Conservation (phyloP, 2,113 vertebrate species). For the Microcebus ravelobensis region DNA sequence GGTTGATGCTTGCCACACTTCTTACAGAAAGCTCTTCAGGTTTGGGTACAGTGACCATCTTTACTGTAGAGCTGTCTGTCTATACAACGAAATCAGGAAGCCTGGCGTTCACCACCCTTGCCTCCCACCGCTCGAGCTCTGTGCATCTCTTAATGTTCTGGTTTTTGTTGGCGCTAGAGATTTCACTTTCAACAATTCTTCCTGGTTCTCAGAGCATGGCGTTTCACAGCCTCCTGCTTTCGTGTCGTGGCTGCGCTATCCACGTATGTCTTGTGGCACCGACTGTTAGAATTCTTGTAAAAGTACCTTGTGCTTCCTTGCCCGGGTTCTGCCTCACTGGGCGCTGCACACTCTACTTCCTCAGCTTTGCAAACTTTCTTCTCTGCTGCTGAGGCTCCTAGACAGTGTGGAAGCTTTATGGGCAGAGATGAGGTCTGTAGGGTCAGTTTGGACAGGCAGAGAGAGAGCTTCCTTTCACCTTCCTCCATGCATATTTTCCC, state of each 20-base stretch:
- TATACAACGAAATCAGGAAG: no score
- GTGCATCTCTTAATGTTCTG: not conserved
- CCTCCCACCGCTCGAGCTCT: not conserved
- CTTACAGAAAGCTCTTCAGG: no score
- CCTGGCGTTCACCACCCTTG: no score
- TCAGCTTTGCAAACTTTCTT: not conserved
- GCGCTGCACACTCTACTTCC: no score
- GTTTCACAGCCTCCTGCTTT: not conserved
- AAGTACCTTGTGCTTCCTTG: not conserved
- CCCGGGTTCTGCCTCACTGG: not conserved
- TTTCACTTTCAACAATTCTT: not conserved
- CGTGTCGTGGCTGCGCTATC: accelerated
- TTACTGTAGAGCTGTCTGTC: no score
- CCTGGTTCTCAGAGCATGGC: no score
- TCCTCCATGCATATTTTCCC: accelerated
- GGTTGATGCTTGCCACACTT: no score
- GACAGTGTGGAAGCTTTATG: not conserved
- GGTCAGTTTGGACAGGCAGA: not conserved
- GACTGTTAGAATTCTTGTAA: not conserved
- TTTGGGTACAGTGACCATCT: no score
- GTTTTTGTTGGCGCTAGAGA: not conserved
- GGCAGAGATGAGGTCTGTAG: not conserved
- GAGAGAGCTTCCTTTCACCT: not conserved
- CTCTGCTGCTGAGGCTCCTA: no score
- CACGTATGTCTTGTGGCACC: accelerated